Evolutionary conservation across 2,888 invertebrate species (phyloP).

Genomic region (Stomorhina lunata): DNA sequence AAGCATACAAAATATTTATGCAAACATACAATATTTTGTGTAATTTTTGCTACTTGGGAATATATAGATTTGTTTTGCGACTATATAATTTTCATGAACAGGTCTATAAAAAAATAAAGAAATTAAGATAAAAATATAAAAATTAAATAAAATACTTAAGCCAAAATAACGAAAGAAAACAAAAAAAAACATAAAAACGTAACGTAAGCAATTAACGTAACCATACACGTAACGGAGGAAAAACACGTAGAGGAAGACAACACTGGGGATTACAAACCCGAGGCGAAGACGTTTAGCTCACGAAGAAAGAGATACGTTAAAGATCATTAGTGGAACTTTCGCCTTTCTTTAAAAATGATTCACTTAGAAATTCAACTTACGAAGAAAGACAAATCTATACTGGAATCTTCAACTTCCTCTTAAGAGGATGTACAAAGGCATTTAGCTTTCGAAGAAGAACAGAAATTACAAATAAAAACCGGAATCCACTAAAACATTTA

Average conservation of each 20-base stretch:
- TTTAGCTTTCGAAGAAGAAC: too few relatives aligned
- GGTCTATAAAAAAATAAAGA: slow-evolving; percentile 54
- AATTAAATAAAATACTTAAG: slow-evolving; percentile 47
- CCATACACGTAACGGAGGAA: slow-evolving; percentile 3
- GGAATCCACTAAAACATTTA: too few relatives aligned
- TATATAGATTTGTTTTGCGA: slow-evolving; percentile 20
- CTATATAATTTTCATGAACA: slow-evolving; percentile 60
- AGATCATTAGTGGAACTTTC: too few relatives aligned
- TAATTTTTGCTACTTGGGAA: slow-evolving; percentile 51
- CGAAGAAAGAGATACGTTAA: not conserved
- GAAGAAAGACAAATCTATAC: too few relatives aligned
- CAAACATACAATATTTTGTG: slow-evolving; percentile 59
- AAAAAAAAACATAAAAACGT: slow-evolving; percentile 7
- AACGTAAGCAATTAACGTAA: not conserved
- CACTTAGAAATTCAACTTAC: too few relatives aligned
- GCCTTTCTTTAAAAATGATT: too few relatives aligned
- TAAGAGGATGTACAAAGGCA: too few relatives aligned
- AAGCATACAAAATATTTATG: slow-evolving; percentile 65
- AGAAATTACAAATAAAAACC: too few relatives aligned
- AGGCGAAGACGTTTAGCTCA: not conserved
- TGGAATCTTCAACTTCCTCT: too few relatives aligned
- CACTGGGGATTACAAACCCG: not conserved
- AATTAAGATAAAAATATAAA: slow-evolving; percentile 33
- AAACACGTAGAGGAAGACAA: not conserved
- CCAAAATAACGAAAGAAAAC: not conserved